These are phyloP conservation scores for Meteorus sp. DNA, from an alignment of 1,140 invertebrate genomes.

Conservation along the genomic window DNA sequence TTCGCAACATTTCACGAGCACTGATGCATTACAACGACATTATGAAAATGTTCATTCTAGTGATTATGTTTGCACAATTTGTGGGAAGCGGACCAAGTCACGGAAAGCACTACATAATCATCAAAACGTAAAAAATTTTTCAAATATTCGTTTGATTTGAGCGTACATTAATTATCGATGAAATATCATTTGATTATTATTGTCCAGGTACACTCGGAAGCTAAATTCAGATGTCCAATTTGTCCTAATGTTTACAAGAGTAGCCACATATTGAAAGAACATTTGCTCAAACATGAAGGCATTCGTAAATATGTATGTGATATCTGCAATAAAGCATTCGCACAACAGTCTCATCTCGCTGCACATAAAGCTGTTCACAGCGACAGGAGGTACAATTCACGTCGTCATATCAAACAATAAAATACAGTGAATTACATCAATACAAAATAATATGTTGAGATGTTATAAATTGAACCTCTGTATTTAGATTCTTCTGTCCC, in stretches of 20 bases:
- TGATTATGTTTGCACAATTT: slow-evolving; percentile 41
- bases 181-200: slow-evolving; percentile 9
- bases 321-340: slow-evolving; percentile 39
- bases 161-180: no score
- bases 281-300: slow-evolving; percentile 45
- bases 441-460: no score
- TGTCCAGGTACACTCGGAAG: slow-evolving; percentile 38
- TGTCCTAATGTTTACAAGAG: slow-evolving; percentile 46
- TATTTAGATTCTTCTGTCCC: slow-evolving; percentile 38
- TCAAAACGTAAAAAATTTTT: slow-evolving; percentile 38
- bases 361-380: slow-evolving; percentile 46
- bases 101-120: slow-evolving; percentile 45
- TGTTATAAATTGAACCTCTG: slow-evolving; percentile 12
- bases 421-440: no score
- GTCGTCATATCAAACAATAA: no score
- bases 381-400: slow-evolving; percentile 37
- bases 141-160: slow-evolving; percentile 3
- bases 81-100: slow-evolving; percentile 36
- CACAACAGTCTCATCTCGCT: slow-evolving; percentile 44
- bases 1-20: slow-evolving; percentile 37
- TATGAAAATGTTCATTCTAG: slow-evolving; percentile 34
- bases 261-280: slow-evolving; percentile 44
- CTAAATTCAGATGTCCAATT: slow-evolving; percentile 39
- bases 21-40: slow-evolving; percentile 36
- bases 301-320: slow-evolving; percentile 46